Evolutionary conservation across 92 coral and sea anemone genomes (phyloP).

Genomic region (Parazoanthus swiftii): DNA sequence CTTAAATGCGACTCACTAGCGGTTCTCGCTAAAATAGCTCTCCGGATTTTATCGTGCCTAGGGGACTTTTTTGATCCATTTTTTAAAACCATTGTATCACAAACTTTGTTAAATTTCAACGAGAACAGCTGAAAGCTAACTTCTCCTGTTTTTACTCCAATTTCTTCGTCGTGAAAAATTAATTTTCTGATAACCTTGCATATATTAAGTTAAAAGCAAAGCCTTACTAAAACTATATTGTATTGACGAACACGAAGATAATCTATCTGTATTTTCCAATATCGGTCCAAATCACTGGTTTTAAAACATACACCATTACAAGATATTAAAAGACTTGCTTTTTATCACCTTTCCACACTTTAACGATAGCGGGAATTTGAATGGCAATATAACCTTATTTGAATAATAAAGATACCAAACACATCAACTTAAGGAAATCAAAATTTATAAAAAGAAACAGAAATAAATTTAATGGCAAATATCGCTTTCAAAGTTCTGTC

Average conservation of each 20-base stretch:
- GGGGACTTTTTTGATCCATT: background rate
- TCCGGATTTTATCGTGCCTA: constrained; percentile 15
- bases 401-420: constrained; percentile 36
- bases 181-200: background rate
- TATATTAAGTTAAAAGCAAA: background rate
- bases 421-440: constrained; percentile 39
- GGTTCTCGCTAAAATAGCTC: background rate
- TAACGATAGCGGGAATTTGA: background rate
- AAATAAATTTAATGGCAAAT: constrained; percentile 7
- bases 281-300: background rate
- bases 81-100: background rate
- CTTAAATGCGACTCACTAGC: background rate
- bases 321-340: background rate
- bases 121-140: background rate
- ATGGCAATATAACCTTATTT: constrained; percentile 6
- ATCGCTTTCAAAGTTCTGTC: constrained; percentile 32
- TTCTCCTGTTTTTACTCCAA: background rate
- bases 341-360: constrained; percentile 1
- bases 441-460: constrained; percentile 7
- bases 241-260: background rate
- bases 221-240: background rate
- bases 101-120: background rate
- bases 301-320: background rate
- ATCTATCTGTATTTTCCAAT: background rate
- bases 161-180: background rate